Evolutionary conservation across 2,113 vertebrate species (phyloP).

Genomic region (Tinamus guttatus): DNA sequence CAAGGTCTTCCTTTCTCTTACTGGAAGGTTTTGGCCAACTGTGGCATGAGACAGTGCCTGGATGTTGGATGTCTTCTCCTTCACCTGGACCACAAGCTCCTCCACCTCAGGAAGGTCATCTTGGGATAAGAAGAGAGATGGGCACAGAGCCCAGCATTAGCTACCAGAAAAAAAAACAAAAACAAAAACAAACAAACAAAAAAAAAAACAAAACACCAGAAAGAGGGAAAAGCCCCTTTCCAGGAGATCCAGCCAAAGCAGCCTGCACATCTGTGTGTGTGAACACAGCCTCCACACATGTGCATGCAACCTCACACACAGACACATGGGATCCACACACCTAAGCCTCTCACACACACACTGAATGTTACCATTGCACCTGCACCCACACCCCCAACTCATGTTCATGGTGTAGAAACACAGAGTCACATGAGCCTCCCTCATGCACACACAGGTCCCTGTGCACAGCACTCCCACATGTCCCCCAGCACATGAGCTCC

Average conservation of each 20-base stretch:
- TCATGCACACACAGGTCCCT: too few relatives aligned
- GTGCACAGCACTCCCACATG: too few relatives aligned
- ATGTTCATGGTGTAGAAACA: too few relatives aligned
- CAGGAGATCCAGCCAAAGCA: too few relatives aligned
- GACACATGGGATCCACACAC: too few relatives aligned
- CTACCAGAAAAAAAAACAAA: neutral
- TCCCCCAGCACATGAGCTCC: too few relatives aligned
- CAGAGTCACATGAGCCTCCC: too few relatives aligned
- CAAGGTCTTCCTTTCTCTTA: neutral
- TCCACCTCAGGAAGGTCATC: constrained; percentile 77
- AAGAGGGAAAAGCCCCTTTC: neutral
- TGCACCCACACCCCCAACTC: neutral
- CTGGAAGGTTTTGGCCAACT: constrained; percentile 62
- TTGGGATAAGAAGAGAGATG: neutral
- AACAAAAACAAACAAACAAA: too few relatives aligned
- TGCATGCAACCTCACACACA: too few relatives aligned
- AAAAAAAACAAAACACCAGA: neutral
- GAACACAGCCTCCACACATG: too few relatives aligned
- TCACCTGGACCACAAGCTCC: constrained; percentile 67
- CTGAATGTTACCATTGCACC: neutral
- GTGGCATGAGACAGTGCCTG: constrained; percentile 73
- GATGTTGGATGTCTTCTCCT: constrained; percentile 72
- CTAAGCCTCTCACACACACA: neutral
- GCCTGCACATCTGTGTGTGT: too few relatives aligned
- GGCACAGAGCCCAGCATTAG: neutral